phyloP scores from a whole-genome alignment of 2,113 vertebrate species.

The Elaphurus davidianus region DNA sequence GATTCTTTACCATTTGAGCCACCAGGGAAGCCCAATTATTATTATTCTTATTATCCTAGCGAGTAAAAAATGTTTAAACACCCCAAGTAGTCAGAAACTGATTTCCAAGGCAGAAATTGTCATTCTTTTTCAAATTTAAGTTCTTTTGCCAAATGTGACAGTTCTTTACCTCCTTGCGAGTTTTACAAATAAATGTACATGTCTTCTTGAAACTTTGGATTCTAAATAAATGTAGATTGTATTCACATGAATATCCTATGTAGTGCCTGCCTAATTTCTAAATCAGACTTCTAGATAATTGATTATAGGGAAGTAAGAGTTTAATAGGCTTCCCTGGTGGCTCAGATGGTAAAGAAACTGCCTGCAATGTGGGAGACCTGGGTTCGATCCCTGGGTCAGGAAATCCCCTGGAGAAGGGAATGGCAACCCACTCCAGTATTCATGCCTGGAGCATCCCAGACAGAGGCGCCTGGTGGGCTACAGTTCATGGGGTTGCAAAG shows the following conservation, averaged over 20 bases:
- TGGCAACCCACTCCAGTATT: neutral
- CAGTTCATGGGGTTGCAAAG: neutral
- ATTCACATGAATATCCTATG: neutral
- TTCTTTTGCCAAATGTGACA: neutral
- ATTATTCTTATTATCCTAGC: neutral
- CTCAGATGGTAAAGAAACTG: neutral
- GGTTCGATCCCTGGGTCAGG: neutral
- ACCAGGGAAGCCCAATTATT: neutral
- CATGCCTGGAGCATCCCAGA: neutral
- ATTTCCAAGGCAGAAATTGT: neutral
- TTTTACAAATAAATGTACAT: neutral
- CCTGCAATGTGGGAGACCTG: neutral
- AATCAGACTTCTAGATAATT: neutral
- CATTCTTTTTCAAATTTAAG: neutral
- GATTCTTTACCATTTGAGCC: neutral
- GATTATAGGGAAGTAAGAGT: neutral
- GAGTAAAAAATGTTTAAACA: neutral
- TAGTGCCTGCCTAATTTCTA: neutral
- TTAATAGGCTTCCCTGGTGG: neutral
- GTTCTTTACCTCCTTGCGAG: neutral
- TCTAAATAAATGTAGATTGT: neutral
- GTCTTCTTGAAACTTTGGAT: neutral
- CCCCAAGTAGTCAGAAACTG: neutral
- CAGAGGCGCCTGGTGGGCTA: neutral
- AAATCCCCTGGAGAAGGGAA: neutral